These are phyloP conservation scores for Semaprochilodus insignis DNA, from an alignment of 2,797 vertebrate genomes.

Conservation along the genomic window DNA sequence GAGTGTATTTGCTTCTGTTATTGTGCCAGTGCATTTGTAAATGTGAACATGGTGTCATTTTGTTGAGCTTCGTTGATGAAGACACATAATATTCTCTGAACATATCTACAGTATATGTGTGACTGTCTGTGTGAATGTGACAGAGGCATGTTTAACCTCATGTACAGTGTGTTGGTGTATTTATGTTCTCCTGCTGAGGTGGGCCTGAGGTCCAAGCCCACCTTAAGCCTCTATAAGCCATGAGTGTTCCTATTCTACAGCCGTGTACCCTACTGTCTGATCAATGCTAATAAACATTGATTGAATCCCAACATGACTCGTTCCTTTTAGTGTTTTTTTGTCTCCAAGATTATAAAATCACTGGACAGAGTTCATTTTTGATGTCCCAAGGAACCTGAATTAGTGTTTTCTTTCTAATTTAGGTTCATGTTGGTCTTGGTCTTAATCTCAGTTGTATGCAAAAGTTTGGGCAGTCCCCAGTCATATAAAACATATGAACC, in stretches of 20 bases:
- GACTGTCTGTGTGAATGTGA: slow-evolving; percentile 57
- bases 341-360: background rate
- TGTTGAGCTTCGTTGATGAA: slow-evolving; percentile 75
- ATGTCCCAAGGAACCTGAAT: too few species aligned
- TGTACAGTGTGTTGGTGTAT: slow-evolving; percentile 50
- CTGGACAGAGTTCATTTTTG: too few species aligned
- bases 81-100: slow-evolving; percentile 66
- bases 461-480: too few species aligned
- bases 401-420: too few species aligned
- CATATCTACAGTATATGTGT: slow-evolving; percentile 52
- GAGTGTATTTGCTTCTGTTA: slow-evolving; percentile 72
- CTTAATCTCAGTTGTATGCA: too few species aligned
- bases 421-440: too few species aligned
- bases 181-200: slow-evolving; percentile 54
- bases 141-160: slow-evolving; percentile 54
- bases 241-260: slow-evolving; percentile 53
- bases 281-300: slow-evolving; percentile 59
- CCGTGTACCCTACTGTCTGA: slow-evolving; percentile 54
- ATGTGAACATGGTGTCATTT: slow-evolving; percentile 79
- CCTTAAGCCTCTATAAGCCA: slow-evolving; percentile 55
- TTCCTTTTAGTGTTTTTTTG: background rate
- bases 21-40: slow-evolving; percentile 80
- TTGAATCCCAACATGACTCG: slow-evolving; percentile 30
- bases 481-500: too few species aligned
- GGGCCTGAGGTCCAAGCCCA: slow-evolving; percentile 38